Evolutionary conservation across 2,113 vertebrate species (phyloP), one percentile per base, ranked within the genome.

Genomic region (Aythya baeri): DNA sequence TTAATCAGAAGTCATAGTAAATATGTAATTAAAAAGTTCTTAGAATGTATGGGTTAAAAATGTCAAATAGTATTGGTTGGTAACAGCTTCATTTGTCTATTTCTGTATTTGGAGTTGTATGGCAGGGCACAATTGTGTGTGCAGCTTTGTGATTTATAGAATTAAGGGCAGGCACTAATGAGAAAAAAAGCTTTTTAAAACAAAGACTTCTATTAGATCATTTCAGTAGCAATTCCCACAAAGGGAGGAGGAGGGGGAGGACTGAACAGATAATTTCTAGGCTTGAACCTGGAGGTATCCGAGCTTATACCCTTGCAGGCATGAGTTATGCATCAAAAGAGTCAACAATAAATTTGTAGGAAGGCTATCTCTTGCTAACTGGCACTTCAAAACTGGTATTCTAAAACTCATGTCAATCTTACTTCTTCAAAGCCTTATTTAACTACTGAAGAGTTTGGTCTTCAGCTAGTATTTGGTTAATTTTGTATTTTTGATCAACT

Each of bases 151-250:
- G 90, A 95, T 96, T 94, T 94, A 94, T 75, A 66, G 70, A 78
- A 55, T 41, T 46, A 82, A 54, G 62, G 89, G 80, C 43, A 93
- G 83, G 61, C 81, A 57, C 50, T 94, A 94, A 96, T 72, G 91
- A 96, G 91, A 36, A 86, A 95, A 95, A 96, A 95, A 96, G 83
- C 83, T 93, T 96, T 96, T 96, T 93, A 96, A 94, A 95, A 88
- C 78, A 78, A 91, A 91, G 90, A 78, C 66, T 94, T 52, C 10
- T 75, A 44, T 90, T 90, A 44, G 88, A 75, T 62, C 72, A 46
- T 89, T 95, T 96, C 88, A 7, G 54, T 72, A 76, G 58, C 68
- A 84, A 4, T 87, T 59, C 13, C 17, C 13, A 78, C 73, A 87
- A 92, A 86, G 79, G 59, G 15, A 32, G 23, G 46, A 50, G 74